Base-by-base conservation (phyloP, 2,888 invertebrate species). In the Anticlea derivata region DNA sequence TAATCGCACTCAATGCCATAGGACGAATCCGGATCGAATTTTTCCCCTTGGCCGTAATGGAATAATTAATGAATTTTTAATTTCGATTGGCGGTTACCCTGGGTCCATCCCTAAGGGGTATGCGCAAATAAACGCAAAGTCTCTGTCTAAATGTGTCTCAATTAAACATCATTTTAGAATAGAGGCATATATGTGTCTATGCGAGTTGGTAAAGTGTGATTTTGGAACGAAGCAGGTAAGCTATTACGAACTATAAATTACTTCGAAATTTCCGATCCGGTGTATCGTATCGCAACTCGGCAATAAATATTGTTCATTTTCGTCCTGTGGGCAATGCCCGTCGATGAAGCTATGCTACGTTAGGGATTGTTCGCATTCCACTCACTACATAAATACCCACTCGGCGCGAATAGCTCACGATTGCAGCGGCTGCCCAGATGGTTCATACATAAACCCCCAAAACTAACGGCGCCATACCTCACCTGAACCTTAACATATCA, bases 251-350 rank as follows among this genome's bases (percentile, higher is more conserved):
- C 86, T 82, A 86, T 86, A 86, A 86, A 86, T 86, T 83, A 84
- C 83, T 81, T 80, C 64, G 73, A 70, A 80, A 86, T 81, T 85
- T 81, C 82, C 73, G 75, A 75, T 76, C 74, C 72, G 70, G 76
- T 65, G 74, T 78, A 79, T 75, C 78, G 80, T 75, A 81, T 80
- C 79, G 80, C 74, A 70, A 68, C 73, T 68, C 58, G 70, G 75
- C 79, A 79, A 82, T 86, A 86, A 85, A 88, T 87, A 86, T 83
- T 79, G 83, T 81, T 84, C 82, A 86, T 82, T 84, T 83, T 83
- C 78, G 77, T 83, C 80, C 74, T 79, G 72, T 75, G 80, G 79
- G 78, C 80, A 76, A 78, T 79, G 78, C 70, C 70, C 73, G 76
- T 76, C 79, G 78, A 80, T 80, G 78, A 68, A 69, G 65, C 70